Percentiles rank a stretch among this genome's conserved stretches.
Evolutionary conservation across 2,888 invertebrate species (phyloP).

Genomic region (Argyresthia albistria): DNA sequence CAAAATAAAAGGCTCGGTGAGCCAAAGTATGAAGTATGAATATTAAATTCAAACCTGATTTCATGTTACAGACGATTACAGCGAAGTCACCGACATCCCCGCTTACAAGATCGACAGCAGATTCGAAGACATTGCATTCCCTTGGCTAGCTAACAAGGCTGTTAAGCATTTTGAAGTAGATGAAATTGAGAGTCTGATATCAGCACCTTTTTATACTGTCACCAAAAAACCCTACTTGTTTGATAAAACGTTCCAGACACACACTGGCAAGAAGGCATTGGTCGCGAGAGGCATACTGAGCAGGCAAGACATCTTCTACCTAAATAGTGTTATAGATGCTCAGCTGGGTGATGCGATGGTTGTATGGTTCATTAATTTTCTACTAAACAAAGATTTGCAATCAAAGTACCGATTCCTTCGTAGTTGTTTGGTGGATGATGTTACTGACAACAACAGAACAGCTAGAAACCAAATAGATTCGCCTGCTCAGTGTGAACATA

Average conservation of each 20-base stretch:
- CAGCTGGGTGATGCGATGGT: constrained; percentile 19
- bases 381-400: constrained; percentile 25
- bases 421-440: constrained; percentile 36
- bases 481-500: too few species aligned
- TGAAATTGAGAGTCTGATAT: constrained; percentile 9
- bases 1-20: not conserved
- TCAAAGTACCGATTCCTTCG: constrained; percentile 46
- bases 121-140: constrained; percentile 20
- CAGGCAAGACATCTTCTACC: constrained; percentile 25
- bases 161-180: not conserved
- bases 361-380: constrained; percentile 33
- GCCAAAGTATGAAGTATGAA: too few species aligned
- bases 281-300: constrained; percentile 19
- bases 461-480: too few species aligned
- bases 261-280: constrained; percentile 6
- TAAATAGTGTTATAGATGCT: constrained; percentile 24
- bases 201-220: not conserved
- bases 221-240: not conserved
- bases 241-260: not conserved
- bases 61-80: constrained; percentile 21
- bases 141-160: constrained; percentile 13
- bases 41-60: not conserved
- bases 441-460: too few species aligned
- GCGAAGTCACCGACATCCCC: constrained; percentile 23
- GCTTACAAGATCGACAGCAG: constrained; percentile 30